Conservation (phyloP, 92 coral and sea anemone species). For the Siderastrea radians region DNA sequence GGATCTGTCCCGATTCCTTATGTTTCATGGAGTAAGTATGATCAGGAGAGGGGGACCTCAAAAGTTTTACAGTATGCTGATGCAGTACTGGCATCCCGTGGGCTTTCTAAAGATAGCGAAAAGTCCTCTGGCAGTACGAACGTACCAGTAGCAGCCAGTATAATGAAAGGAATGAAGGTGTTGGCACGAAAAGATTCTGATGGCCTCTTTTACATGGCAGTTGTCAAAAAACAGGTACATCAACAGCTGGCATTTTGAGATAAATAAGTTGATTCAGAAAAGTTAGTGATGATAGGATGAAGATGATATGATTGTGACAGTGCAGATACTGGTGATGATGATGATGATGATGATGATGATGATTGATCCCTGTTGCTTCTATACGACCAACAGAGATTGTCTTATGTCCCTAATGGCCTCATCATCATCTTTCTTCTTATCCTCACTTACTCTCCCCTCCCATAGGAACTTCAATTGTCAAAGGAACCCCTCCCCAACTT, state of each 20-base stretch:
- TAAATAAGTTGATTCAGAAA: not conserved
- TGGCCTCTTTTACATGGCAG: constrained; percentile 93
- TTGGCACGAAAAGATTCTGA: constrained; percentile 91
- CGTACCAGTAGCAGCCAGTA: constrained; percentile 93
- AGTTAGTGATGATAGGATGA: no score
- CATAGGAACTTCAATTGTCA: no score
- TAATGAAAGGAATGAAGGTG: constrained; percentile 90
- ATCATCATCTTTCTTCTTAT: no score
- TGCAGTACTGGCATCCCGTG: constrained; percentile 93
- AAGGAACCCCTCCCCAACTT: no score
- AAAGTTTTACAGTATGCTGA: constrained; percentile 92
- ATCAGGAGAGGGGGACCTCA: constrained; percentile 69
- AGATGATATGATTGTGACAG: no score
- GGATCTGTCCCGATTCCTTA: constrained; percentile 86
- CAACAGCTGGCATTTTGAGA: not conserved
- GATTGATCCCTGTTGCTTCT: no score
- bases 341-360: no score
- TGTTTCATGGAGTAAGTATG: constrained; percentile 74
- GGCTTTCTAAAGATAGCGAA: constrained; percentile 80
- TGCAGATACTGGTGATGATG: no score
- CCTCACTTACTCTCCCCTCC: no score
- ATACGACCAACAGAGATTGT: no score
- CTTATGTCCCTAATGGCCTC: no score
- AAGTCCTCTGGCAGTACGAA: constrained; percentile 49
- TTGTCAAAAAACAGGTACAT: constrained; percentile 87